Evolutionary conservation across 2,797 vertebrate species (phyloP), one percentile per base, ranked within the genome.

Genomic region (Glyptemys insculpta): DNA sequence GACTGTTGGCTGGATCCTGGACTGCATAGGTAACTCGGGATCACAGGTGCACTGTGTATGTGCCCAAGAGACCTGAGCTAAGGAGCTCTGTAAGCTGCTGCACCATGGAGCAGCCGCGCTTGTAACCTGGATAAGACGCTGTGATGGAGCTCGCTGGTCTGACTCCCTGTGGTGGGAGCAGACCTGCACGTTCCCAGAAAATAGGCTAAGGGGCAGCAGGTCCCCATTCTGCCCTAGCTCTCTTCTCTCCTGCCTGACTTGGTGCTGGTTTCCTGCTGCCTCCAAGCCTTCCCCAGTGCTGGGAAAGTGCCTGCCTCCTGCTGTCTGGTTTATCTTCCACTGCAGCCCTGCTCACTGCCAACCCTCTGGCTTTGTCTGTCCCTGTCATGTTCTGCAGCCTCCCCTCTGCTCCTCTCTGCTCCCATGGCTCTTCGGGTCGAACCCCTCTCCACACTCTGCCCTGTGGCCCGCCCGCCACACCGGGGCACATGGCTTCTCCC

Each of bases 1-100:
- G 94, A 99, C 99, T 0, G 99, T 99, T 65, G 99, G 99, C 81
- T 99, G 99, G 99, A 99, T 99, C 97, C 98, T 99, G 86, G 99
- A 99, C 98, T 99, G 99, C 95, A 99, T 99, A 94, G 99, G 99
- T 99, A 98, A 98, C 94, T 1, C 0, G 76, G 85, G 52, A 41
- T 11, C 1, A 0, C 62, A 41, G 37, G 44, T 47, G 49, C 15
- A 56, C 12, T 47, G 16, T 21, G 15, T 78, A 18, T 44, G 53
- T 54, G 15, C 21, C 11, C 41, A 27, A 31, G 41, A 79, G 76
- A 14, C 76, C 76, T 19, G 44, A 79, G 76, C 76, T 8, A 50
- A 79, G 78, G 65, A 15, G 47, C 7, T 34, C 47, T 15, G 25
- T 27, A 47, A 47, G 29, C 47, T 78, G 59, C 59, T 4, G n/a